A percentile compares a stretch with the other conserved stretches of the same genome.
phyloP scores from a whole-genome alignment of 2,113 vertebrate genomes.

The Calypte anna region DNA sequence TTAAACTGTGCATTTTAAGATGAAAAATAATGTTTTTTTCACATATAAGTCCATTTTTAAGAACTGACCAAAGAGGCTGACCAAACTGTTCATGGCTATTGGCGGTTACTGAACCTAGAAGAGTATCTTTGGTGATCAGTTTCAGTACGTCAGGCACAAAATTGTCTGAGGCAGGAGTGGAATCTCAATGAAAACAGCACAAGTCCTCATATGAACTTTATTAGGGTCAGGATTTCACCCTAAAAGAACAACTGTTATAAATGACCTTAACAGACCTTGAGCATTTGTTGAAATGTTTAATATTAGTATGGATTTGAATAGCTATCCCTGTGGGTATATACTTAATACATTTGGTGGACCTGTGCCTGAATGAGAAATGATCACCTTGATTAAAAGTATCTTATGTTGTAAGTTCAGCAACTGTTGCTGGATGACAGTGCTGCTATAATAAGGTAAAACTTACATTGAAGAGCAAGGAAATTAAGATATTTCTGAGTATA shows the following conservation, averaged over 20 bases:
- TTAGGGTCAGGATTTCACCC: not conserved
- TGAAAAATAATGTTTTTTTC: not conserved
- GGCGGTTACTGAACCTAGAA: not conserved
- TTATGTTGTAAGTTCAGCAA: not conserved
- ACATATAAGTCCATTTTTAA: not conserved
- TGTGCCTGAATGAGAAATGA: not conserved
- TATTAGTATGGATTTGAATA: not conserved
- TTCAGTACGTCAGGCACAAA: not conserved
- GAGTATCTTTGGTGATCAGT: not conserved
- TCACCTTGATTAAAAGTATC: not conserved
- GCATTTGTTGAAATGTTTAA: not conserved
- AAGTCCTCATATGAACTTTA: not conserved
- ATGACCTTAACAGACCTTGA: not conserved
- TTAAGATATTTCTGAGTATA: not conserved
- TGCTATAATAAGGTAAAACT: not conserved
- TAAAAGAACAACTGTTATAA: not conserved
- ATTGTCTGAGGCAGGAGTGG: not conserved
- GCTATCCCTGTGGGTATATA: not conserved
- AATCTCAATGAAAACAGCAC: not conserved
- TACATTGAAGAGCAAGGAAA: not conserved
- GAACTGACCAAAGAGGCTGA: not conserved
- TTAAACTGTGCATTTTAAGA: not conserved
- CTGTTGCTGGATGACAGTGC: not conserved
- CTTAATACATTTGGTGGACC: not conserved
- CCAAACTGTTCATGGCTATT: not conserved